Percentiles rank a stretch among this genome's conserved stretches.
These are phyloP conservation scores for Amblyjoppa fuscipennis DNA, from an alignment of 2,888 invertebrate genomes.

Conservation along the genomic window DNA sequence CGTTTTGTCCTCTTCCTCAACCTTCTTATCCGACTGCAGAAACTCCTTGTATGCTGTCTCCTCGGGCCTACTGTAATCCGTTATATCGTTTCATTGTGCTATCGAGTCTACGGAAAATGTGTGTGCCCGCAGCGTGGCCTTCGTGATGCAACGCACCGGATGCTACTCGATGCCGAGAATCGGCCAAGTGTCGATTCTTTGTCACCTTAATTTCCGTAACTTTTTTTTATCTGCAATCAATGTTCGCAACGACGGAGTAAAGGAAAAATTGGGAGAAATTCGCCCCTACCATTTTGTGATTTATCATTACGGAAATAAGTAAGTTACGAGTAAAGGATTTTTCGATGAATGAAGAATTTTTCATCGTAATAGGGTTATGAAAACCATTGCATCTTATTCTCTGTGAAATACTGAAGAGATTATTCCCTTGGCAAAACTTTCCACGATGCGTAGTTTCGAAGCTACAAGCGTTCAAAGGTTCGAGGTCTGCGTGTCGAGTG, in stretches of 20 bases:
- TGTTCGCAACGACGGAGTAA: no score
- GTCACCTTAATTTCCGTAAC: no score
- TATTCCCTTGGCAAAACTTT: background rate
- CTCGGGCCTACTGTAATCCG: conserved; percentile 72
- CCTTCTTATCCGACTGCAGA: conserved; percentile 9
- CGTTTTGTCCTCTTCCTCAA: conserved; percentile 42
- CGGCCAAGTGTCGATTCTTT: background rate
- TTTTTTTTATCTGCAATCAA: no score
- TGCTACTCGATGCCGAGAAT: background rate
- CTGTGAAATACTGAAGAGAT: background rate
- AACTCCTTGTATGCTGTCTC: conserved; percentile 50
- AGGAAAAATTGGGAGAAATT: no score
- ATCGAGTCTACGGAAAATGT: conserved; percentile 20
- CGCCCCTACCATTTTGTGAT: no score
- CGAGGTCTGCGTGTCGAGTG: background rate
- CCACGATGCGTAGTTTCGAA: background rate
- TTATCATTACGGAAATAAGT: background rate
- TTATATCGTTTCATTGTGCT: conserved; percentile 78
- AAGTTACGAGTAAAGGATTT: background rate
- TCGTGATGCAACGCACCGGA: conserved; percentile 65
- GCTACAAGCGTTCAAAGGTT: background rate
- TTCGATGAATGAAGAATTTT: background rate
- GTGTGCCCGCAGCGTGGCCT: conserved; percentile 47
- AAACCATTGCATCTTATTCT: background rate
- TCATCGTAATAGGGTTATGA: background rate